Conservation (phyloP, 2,113 vertebrate species). For the Heloderma charlesbogerti region DNA sequence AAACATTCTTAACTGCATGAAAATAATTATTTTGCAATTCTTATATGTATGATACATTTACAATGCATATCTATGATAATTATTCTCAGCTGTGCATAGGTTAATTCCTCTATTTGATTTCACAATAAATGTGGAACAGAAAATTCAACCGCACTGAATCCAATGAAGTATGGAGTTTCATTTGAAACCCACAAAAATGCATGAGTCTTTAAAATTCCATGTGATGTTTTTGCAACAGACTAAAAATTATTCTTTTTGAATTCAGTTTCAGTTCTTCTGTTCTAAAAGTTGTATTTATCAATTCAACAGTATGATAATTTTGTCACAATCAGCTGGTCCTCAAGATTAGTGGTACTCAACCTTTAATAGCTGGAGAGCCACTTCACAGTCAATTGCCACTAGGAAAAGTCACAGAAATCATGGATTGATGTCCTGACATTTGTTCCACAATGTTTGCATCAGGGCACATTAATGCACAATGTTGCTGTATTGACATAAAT, state of each 20-base stretch:
- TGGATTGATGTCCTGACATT: slow-evolving; percentile 28
- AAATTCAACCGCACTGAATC: slow-evolving; percentile 15
- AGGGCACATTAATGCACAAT: not conserved
- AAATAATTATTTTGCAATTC: not conserved
- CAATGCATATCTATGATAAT: not conserved
- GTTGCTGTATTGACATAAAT: slow-evolving; percentile 28
- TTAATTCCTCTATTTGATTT: slow-evolving; percentile 6
- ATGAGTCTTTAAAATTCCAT: not conserved
- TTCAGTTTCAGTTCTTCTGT: slow-evolving; percentile 1
- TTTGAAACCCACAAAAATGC: not conserved
- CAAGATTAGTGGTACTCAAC: slow-evolving; percentile 38
- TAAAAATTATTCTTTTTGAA: slow-evolving; percentile 10
- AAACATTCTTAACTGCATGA: not conserved
- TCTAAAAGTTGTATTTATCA: slow-evolving; percentile 5
- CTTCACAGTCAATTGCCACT: slow-evolving; percentile 17
- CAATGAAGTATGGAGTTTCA: not conserved
- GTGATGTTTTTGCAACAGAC: not conserved
- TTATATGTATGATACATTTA: not conserved
- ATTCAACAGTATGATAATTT: slow-evolving; percentile 40
- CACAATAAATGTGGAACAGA: not conserved
- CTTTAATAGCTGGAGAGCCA: slow-evolving; percentile 37
- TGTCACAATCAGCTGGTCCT: slow-evolving; percentile 30
- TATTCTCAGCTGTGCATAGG: not conserved
- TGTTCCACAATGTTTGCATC: slow-evolving; percentile 16
- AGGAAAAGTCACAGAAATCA: not conserved